Conservation (phyloP, 2,113 vertebrate genomes). For the Pycnonotus jocosus region DNA sequence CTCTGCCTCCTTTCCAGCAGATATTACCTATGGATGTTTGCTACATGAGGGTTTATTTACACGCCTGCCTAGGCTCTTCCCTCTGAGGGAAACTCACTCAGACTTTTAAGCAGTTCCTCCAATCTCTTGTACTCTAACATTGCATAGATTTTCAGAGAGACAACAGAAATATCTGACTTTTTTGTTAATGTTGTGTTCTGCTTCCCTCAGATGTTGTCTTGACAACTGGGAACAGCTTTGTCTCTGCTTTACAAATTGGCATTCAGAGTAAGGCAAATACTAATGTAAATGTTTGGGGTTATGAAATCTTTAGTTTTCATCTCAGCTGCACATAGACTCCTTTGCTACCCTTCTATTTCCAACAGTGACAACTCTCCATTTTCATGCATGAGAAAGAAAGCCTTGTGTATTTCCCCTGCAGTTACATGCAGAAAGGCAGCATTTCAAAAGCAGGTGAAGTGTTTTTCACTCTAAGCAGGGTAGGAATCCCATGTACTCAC, state of each 20-base stretch:
- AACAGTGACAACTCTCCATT: background rate
- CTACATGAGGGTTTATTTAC: background rate
- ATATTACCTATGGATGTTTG: background rate
- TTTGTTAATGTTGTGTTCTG: background rate
- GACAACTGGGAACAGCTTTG: background rate
- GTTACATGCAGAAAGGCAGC: background rate
- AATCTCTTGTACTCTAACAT: background rate
- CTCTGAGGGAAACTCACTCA: background rate
- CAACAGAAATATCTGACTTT: background rate
- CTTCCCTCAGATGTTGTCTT: background rate
- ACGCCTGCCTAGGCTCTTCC: background rate
- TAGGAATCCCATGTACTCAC: background rate
- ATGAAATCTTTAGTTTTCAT: background rate
- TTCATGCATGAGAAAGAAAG: background rate
- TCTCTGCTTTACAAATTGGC: background rate
- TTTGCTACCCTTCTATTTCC: background rate
- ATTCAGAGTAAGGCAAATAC: background rate
- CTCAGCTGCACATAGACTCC: background rate
- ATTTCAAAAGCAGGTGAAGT: background rate
- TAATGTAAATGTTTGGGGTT: background rate
- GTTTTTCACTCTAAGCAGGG: background rate
- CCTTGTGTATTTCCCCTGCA: background rate
- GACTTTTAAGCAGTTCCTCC: background rate
- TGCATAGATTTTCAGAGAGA: background rate
- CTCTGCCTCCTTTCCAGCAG: background rate